A percentile compares a stretch with the other conserved stretches of the same genome.
Conservation (phyloP, 2,797 vertebrate genomes). For the Siniperca scherzeri region DNA sequence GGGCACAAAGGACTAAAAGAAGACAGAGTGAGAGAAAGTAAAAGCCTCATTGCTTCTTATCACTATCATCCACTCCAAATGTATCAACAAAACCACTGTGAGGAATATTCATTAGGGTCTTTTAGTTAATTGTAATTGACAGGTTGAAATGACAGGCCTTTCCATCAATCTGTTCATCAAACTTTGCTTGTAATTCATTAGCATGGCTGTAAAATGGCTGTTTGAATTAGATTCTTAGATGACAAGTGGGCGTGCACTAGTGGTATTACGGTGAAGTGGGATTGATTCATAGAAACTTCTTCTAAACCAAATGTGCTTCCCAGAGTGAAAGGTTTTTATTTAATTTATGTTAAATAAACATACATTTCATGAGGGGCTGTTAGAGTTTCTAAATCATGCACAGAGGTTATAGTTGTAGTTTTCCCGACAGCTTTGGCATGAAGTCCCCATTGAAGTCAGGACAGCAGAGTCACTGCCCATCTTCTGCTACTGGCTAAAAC, state of each 20-base stretch:
- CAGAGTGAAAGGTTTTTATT: not conserved
- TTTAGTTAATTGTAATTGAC: conserved; percentile 25
- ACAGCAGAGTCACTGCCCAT: not conserved
- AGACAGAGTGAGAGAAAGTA: not conserved
- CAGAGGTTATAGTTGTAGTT: not conserved
- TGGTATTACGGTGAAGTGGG: not conserved
- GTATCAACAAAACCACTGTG: not conserved
- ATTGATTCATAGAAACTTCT: not conserved
- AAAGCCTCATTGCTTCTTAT: not conserved
- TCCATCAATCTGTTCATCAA: conserved; percentile 34
- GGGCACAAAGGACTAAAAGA: not conserved
- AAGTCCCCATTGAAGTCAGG: not conserved
- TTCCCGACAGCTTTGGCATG: not conserved
- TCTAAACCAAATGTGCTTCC: not conserved
- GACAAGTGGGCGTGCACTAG: not conserved
- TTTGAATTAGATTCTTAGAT: conserved; percentile 17
- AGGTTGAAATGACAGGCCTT: conserved; percentile 15
- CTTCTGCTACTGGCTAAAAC: not conserved
- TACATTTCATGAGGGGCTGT: not conserved
- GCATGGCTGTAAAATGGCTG: not conserved
- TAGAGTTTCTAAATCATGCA: not conserved
- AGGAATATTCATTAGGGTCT: not conserved
- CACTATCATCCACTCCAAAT: not conserved
- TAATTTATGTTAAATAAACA: too few relatives aligned
- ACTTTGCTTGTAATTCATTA: conserved; percentile 11